Conservation (phyloP, 1,140 invertebrate species). For the Trichonephila clavata region DNA sequence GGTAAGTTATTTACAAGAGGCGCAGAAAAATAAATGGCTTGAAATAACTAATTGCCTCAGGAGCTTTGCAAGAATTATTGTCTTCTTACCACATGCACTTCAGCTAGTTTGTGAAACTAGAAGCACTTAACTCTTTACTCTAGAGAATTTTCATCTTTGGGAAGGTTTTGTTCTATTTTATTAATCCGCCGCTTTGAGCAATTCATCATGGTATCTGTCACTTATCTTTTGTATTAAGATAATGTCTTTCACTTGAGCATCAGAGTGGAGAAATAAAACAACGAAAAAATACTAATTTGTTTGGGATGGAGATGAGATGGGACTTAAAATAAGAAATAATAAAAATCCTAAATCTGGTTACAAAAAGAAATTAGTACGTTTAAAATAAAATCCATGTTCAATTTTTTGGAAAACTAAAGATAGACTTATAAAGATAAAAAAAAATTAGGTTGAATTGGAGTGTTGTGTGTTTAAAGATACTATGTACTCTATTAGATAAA, state of each 20-base stretch:
- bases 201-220: constrained; percentile 45
- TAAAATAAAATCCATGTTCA: too few relatives aligned
- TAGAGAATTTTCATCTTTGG: neutral
- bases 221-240: constrained; percentile 52
- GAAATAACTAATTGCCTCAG: constrained; percentile 20
- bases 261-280: neutral
- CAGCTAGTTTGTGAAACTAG: neutral
- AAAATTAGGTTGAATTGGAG: too few relatives aligned
- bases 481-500: too few relatives aligned
- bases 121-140: constrained; percentile 31
- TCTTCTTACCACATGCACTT: neutral
- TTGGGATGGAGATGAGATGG: too few relatives aligned
- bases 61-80: constrained; percentile 19
- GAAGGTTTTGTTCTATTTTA: neutral
- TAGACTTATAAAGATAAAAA: too few relatives aligned
- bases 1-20: constrained; percentile 1
- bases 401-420: too few relatives aligned
- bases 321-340: too few relatives aligned
- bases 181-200: constrained; percentile 14
- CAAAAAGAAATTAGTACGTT: too few relatives aligned
- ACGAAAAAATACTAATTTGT: too few relatives aligned
- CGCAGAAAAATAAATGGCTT: neutral
- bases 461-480: too few relatives aligned
- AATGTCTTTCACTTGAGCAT: neutral
- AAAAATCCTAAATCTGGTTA: too few relatives aligned